A percentile compares a stretch with the other conserved stretches of the same genome.
phyloP scores from a whole-genome alignment of 2,797 vertebrate genomes.

The Rhincodon typus region DNA sequence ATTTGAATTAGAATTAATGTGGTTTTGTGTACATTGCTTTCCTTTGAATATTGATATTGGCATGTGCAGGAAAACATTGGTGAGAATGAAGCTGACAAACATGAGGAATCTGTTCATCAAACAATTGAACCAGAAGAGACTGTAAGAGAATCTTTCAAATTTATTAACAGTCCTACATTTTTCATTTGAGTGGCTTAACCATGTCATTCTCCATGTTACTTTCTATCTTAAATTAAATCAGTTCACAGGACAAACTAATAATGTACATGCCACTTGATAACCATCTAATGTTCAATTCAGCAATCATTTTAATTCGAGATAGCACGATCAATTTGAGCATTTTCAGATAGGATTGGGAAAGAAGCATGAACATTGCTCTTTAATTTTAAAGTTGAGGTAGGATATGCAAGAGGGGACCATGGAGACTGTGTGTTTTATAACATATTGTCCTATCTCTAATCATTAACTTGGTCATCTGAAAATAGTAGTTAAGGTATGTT shows the following conservation, averaged over 20 bases:
- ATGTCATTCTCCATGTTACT: background rate
- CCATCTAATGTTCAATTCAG: background rate
- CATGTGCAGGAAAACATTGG: slow-evolving; percentile 24
- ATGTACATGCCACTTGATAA: background rate
- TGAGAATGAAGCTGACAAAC: background rate
- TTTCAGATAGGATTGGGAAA: background rate
- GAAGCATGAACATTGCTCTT: background rate
- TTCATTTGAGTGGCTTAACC: background rate
- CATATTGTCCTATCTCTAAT: background rate
- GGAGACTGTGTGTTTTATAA: background rate
- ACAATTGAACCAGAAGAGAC: background rate
- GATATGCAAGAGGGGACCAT: background rate
- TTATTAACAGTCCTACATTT: background rate
- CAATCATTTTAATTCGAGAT: background rate
- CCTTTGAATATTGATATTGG: background rate
- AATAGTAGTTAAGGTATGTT: background rate
- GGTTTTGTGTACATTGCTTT: background rate
- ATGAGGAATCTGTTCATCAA: background rate
- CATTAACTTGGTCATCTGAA: background rate
- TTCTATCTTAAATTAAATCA: background rate
- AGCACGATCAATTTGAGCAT: background rate
- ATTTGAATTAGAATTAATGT: no score
- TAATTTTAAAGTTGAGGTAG: background rate
- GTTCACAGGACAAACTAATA: background rate
- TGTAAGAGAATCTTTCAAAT: background rate